Conservation (phyloP, 2,888 invertebrate species). For the Cephus spinipes region DNA sequence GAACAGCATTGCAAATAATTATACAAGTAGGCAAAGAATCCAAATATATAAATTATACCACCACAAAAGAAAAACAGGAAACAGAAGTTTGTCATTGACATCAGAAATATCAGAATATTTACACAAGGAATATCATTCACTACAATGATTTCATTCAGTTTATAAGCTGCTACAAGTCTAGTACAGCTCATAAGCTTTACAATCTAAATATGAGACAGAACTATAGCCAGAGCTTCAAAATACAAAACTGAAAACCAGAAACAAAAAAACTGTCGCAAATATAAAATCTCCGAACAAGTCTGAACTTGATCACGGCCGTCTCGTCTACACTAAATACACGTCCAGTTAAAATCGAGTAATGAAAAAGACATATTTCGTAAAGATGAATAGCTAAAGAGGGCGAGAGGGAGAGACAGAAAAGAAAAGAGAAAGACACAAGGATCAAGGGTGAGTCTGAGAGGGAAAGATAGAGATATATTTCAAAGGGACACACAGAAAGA, state of each 20-base stretch:
- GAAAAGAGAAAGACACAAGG: background rate
- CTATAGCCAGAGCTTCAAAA: background rate
- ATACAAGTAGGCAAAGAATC: background rate
- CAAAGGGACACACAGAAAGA: slow-evolving; percentile 10
- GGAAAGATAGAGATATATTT: background rate
- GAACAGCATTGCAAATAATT: background rate
- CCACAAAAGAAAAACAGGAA: background rate
- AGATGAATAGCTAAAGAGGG: background rate
- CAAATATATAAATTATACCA: background rate
- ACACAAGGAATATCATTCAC: background rate
- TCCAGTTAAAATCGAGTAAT: background rate
- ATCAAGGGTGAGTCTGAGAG: background rate
- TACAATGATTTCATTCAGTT: background rate
- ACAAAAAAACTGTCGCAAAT: background rate
- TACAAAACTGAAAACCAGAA: background rate
- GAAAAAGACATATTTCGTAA: background rate
- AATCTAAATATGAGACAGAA: background rate
- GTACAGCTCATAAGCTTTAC: background rate
- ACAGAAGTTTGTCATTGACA: background rate
- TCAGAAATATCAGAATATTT: background rate
- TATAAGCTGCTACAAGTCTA: background rate
- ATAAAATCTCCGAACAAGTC: background rate
- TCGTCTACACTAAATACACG: background rate
- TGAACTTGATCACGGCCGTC: background rate
- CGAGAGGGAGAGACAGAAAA: background rate